These are phyloP conservation scores for Centropus unirufus DNA, from an alignment of 2,113 vertebrate genomes.

Conservation along the genomic window DNA sequence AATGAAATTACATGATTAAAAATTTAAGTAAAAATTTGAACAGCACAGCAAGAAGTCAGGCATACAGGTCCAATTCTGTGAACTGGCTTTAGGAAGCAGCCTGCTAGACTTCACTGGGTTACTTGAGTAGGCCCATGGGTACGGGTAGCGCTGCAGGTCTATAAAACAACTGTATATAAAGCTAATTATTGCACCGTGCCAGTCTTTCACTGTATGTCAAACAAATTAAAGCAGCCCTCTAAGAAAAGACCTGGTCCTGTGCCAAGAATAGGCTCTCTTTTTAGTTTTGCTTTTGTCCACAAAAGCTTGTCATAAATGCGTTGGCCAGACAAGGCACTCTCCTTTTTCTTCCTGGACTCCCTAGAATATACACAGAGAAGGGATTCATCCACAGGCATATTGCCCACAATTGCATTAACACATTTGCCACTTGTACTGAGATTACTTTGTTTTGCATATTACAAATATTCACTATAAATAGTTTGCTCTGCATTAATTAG, in stretches of 20 bases:
- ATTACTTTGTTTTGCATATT: not conserved
- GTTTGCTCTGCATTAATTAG: not conserved
- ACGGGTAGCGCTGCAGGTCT: not conserved
- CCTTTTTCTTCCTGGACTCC: not conserved
- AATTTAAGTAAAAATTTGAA: not conserved
- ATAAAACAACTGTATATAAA: slow-evolving; percentile 38
- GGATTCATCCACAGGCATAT: not conserved
- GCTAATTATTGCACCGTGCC: slow-evolving; percentile 15
- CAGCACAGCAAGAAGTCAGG: not conserved
- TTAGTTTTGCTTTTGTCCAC: slow-evolving; percentile 26
- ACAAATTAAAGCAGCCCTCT: slow-evolving; percentile 24
- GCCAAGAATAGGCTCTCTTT: slow-evolving; percentile 4
- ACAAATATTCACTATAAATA: not conserved
- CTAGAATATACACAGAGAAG: not conserved
- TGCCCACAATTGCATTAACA: not conserved
- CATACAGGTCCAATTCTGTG: not conserved
- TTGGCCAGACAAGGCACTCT: not conserved
- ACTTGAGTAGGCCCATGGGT: not conserved
- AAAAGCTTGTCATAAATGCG: slow-evolving; percentile 21
- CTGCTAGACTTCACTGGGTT: not conserved
- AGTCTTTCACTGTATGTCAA: slow-evolving; percentile 41
- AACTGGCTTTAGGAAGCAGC: not conserved
- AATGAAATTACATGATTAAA: not conserved
- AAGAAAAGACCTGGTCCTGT: not conserved
- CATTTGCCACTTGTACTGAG: not conserved